phyloP scores from a whole-genome alignment of 1,140 invertebrate genomes.

The Zaprionus camerounensis region DNA sequence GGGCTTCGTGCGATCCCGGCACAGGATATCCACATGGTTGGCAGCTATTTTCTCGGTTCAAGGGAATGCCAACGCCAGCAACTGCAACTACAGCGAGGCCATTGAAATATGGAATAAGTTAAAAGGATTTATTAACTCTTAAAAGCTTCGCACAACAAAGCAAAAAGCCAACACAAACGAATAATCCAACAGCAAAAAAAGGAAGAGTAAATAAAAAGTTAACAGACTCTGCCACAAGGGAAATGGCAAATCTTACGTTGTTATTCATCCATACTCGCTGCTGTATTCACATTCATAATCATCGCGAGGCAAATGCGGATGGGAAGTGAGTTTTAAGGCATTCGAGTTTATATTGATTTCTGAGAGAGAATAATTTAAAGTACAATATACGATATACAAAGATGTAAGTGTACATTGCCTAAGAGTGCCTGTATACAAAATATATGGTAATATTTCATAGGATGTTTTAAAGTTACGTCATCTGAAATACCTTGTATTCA shows the following conservation, averaged over 20 bases:
- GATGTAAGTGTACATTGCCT: too few species aligned
- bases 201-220: conserved; percentile 23
- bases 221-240: conserved; percentile 22
- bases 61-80: conserved; percentile 34
- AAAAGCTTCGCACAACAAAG: conserved; percentile 78
- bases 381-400: too few species aligned
- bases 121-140: conserved; percentile 83
- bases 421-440: too few species aligned
- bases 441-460: not conserved
- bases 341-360: not conserved
- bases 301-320: not conserved
- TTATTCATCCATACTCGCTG: conserved; percentile 10
- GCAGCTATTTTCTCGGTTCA: conserved; percentile 56
- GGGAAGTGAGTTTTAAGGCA: not conserved
- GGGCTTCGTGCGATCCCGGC: conserved; percentile 25
- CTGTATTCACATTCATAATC: conserved; percentile 2
- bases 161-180: conserved; percentile 56
- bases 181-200: conserved; percentile 20
- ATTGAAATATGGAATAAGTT: conserved; percentile 82
- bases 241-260: conserved; percentile 32
- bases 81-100: conserved; percentile 37
- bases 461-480: not conserved
- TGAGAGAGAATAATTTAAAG: not conserved
- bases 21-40: conserved; percentile 60
- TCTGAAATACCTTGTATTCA: not conserved